A percentile compares a stretch with the other conserved stretches of the same genome.
These are phyloP conservation scores for Etheostoma perlongum DNA, from an alignment of 2,797 vertebrate species.

Conservation along the genomic window DNA sequence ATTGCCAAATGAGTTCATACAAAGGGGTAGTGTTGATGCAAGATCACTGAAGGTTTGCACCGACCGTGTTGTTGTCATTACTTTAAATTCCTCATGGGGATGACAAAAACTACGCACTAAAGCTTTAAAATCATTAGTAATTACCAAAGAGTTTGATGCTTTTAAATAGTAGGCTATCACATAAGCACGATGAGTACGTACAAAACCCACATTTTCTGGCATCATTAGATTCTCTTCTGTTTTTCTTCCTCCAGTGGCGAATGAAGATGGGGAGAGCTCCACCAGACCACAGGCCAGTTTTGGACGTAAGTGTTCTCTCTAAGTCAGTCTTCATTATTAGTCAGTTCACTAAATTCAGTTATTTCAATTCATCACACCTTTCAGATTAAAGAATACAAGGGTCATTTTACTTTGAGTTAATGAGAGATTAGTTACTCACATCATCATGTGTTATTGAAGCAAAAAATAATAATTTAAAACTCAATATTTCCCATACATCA, in stretches of 20 bases:
- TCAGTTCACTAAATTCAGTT: slow-evolving; percentile 9
- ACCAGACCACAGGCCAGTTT: slow-evolving; percentile 88
- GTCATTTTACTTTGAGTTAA: slow-evolving; percentile 18
- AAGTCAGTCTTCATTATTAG: slow-evolving; percentile 15
- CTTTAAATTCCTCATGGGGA: too few species aligned
- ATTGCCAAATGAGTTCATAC: too few species aligned
- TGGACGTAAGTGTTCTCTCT: slow-evolving; percentile 86
- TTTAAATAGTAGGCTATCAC: background rate
- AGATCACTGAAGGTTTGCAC: too few species aligned
- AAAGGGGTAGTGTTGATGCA: too few species aligned
- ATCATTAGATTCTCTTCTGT: background rate
- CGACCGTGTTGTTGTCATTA: too few species aligned
- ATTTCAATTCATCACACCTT: slow-evolving; percentile 20
- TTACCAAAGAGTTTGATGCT: background rate
- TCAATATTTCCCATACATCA: background rate
- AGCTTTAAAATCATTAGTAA: background rate
- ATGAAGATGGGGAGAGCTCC: slow-evolving; percentile 91
- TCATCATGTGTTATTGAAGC: background rate
- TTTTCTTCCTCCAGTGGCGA: slow-evolving; percentile 87
- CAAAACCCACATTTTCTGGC: background rate
- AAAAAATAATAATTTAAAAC: background rate
- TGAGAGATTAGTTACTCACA: slow-evolving; percentile 15
- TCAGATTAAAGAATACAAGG: slow-evolving; percentile 14
- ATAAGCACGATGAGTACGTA: background rate
- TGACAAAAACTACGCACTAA: too few species aligned